Evolutionary conservation across 2,113 vertebrate species (phyloP).

Genomic region (Mormyrus iriodes): DNA sequence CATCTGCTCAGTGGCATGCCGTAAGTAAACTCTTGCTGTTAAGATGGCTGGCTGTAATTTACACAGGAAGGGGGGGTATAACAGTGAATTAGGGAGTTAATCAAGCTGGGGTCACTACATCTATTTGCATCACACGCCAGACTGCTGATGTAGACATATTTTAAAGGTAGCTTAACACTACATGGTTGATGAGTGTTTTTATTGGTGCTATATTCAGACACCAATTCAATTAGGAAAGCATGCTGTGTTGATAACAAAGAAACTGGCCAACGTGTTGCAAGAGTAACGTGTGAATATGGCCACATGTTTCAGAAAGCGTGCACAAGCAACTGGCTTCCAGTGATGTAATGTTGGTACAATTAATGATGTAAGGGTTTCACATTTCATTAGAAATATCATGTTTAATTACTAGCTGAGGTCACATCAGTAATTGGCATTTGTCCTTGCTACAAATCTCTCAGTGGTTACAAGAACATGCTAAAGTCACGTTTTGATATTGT

Average conservation of each 20-base stretch:
- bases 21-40: conserved; percentile 49
- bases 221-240: conserved; percentile 46
- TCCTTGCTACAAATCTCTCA: conserved; percentile 37
- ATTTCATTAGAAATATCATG: conserved; percentile 52
- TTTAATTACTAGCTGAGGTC: conserved; percentile 51
- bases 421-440: conserved; percentile 34
- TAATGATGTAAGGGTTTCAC: conserved; percentile 64
- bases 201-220: conserved; percentile 42
- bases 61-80: conserved; percentile 39
- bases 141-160: conserved; percentile 41
- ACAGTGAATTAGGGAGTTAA: conserved; percentile 37
- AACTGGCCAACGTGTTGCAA: conserved; percentile 52
- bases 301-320: conserved; percentile 61
- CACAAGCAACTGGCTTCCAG: conserved; percentile 42
- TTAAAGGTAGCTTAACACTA: conserved; percentile 39
- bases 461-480: not conserved
- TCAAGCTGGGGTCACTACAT: conserved; percentile 22
- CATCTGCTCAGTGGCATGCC: conserved; percentile 59
- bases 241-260: conserved; percentile 35
- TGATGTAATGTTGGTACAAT: conserved; percentile 51
- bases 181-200: conserved; percentile 9
- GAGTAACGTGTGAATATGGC: conserved; percentile 51
- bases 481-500: not conserved
- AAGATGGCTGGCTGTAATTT: conserved; percentile 31
- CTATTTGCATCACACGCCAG: conserved; percentile 24